phyloP scores from a whole-genome alignment of 2,797 vertebrate genomes.

The Poliocrania exsul region DNA sequence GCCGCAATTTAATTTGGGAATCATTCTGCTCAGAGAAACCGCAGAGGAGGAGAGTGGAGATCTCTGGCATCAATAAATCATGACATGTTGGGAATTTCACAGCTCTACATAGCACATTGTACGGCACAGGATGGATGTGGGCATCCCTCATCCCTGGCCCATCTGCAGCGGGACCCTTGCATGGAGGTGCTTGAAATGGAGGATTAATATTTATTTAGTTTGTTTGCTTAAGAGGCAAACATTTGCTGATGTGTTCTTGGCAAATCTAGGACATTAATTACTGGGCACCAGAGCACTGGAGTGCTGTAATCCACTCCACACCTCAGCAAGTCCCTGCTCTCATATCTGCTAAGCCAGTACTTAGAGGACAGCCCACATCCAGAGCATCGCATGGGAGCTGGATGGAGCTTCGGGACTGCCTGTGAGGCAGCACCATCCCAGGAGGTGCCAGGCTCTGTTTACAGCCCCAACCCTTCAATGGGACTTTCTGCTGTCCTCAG shows the following conservation, averaged over 20 bases:
- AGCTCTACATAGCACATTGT: not conserved
- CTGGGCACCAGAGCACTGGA: not conserved
- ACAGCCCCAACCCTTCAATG: rapidly evolving
- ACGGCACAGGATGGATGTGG: rapidly evolving
- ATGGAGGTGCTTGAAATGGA: rapidly evolving
- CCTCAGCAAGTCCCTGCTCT: not conserved
- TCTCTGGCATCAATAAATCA: constrained; percentile 18
- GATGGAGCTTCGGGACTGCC: not conserved
- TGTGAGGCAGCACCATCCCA: not conserved
- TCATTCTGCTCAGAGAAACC: not conserved
- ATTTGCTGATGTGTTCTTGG: not conserved
- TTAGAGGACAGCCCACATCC: rapidly evolving
- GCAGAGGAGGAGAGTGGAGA: not conserved
- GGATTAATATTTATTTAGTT: not conserved
- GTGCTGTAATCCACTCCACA: constrained; percentile 19
- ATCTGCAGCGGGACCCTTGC: rapidly evolving
- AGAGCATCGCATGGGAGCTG: not conserved
- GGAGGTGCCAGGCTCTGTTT: not conserved
- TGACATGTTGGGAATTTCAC: not conserved
- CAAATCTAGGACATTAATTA: not conserved
- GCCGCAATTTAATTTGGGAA: constrained; percentile 44
- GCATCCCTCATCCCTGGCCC: not conserved
- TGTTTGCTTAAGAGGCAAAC: not conserved
- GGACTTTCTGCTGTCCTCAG: not conserved
- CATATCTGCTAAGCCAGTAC: not conserved